phyloP scores from a whole-genome alignment of 1,140 invertebrate genomes.

The Notospermus geniculatus region DNA sequence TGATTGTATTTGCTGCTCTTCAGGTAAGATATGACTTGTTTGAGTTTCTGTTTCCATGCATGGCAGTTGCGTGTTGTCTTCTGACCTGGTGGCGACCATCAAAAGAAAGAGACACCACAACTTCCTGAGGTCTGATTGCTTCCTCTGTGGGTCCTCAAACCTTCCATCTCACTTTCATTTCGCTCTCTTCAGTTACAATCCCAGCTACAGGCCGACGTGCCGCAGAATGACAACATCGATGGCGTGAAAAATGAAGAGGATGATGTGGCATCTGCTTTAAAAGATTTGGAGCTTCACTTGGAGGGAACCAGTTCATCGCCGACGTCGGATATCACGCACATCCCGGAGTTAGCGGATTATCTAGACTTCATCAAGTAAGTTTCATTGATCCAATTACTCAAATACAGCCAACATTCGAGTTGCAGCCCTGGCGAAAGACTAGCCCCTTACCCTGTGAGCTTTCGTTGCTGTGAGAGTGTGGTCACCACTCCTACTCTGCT shows the following conservation, averaged over 20 bases:
- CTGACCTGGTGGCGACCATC: no score
- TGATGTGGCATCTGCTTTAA: slow-evolving; percentile 88
- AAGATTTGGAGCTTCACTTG: slow-evolving; percentile 84
- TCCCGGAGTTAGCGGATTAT: slow-evolving; percentile 86
- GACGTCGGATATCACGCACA: slow-evolving; percentile 77
- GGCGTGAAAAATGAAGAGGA: slow-evolving; percentile 62
- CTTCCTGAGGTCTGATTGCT: no score
- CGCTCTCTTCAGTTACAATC: slow-evolving; percentile 78
- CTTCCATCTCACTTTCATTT: background rate
- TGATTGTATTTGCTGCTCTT: slow-evolving; percentile 95
- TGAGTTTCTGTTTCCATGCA: no score
- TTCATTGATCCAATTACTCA: no score
- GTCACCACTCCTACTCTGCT: no score
- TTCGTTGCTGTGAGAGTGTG: no score
- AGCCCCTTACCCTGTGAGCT: no score
- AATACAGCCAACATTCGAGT: no score
- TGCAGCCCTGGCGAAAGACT: no score
- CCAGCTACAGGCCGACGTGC: slow-evolving; percentile 69
- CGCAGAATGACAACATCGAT: slow-evolving; percentile 60
- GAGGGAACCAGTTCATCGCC: slow-evolving; percentile 55
- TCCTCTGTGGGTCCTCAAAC: no score
- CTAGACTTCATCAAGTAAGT: slow-evolving; percentile 80
- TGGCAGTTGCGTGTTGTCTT: no score
- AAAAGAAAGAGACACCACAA: no score
- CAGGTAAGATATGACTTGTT: slow-evolving; percentile 61